Percentiles rank a stretch among this genome's conserved stretches.
Conservation (phyloP, 2,113 vertebrate species). For the Bagarius yarrelli region DNA sequence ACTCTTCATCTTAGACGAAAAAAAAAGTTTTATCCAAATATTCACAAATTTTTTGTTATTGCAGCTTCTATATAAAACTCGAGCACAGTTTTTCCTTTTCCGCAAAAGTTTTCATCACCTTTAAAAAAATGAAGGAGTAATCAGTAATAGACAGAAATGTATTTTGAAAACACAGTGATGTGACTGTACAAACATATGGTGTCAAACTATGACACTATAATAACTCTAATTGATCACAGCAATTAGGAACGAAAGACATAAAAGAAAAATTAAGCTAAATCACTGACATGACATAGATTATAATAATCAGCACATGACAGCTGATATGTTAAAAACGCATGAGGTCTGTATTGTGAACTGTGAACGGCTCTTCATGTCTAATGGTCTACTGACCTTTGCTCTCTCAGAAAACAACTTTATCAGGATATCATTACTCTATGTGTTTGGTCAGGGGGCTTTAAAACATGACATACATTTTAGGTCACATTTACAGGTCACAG, state of each 20-base stretch:
- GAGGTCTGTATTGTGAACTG: neutral
- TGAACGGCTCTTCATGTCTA: neutral
- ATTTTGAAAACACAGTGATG: neutral
- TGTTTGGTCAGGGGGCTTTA: neutral
- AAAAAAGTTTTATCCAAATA: neutral
- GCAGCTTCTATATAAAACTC: neutral
- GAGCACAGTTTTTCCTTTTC: too few species aligned
- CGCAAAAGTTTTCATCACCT: too few species aligned
- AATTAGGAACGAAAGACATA: neutral
- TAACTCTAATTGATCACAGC: too few species aligned
- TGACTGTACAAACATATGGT: neutral
- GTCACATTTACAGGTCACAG: neutral
- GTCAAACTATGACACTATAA: neutral
- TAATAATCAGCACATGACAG: neutral
- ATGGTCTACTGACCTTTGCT: constrained; percentile 7
- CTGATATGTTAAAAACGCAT: neutral
- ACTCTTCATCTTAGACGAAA: neutral
- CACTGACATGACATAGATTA: neutral
- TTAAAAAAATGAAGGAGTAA: neutral
- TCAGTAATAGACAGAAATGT: neutral
- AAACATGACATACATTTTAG: neutral
- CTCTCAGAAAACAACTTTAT: constrained; percentile 11
- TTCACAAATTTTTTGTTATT: neutral
- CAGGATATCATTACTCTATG: neutral
- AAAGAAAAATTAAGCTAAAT: neutral